Base-by-base conservation (phyloP, 2,888 invertebrate species). In the Epirrita christyi region DNA sequence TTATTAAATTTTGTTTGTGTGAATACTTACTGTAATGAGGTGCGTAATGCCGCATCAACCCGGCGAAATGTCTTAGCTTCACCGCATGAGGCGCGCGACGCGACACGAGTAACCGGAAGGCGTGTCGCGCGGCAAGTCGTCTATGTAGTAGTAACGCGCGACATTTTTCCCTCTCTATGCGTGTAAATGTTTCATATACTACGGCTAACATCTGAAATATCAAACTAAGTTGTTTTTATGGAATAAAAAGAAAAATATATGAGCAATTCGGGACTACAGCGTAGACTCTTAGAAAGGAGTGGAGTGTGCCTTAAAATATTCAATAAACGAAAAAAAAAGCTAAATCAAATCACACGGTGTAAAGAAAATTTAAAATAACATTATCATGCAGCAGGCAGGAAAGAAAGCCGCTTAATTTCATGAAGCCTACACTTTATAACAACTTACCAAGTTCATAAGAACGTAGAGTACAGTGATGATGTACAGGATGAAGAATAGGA, bases 111-210 rank as follows among this genome's bases (percentile, higher is more conserved):
- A 97, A 92, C 41, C 95, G 93, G 83, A 97, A 97, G 0, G 97
- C 96, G 73, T 96, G 94, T 40, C 96, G 94, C 75, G 97, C 96
- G 0, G 97, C 97, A 73, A 95, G 94, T 11, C 97, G 93, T 71
- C 97, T 94, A 84, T 98, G 97, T 62, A 97, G 90, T 61, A 97
- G 91, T 42, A 98, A 77, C 74, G 97, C 96, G 71, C 96, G 94
- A 69, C 97, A 96, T 83, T 97, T 98, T 70, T 96, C 96, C 42
- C 96, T 95, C 85, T 97, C 97, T 46, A 96, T 95, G 36, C 95
- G 94, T 0, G 97, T 97, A 81, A 97, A 98, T 0, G 97, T 96
- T 85, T 97, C 97, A 84, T 97, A 97, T 4, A 97, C 97, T 29
- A 97, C 97, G 56, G 97, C 97, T 70, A 97, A 91, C 95, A 97